Evolutionary conservation across 2,888 invertebrate species (phyloP).

Genomic region (Temnothorax unifasciatus): DNA sequence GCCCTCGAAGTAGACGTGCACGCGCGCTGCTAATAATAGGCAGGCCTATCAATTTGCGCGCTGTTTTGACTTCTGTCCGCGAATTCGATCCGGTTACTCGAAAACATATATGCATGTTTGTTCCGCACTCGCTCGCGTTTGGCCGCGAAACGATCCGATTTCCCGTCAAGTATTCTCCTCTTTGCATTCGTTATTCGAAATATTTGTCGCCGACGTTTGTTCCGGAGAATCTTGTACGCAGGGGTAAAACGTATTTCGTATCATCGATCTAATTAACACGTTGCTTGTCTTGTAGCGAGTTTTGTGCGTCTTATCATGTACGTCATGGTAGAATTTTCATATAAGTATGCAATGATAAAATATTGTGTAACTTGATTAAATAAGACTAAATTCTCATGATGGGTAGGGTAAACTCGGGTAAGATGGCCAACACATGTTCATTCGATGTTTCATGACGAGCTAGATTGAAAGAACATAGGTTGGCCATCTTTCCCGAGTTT

Average conservation of each 20-base stretch:
- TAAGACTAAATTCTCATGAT: neutral
- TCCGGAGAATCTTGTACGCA: neutral
- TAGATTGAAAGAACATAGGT: too few species aligned
- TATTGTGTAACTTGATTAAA: neutral
- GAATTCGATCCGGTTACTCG: conserved; percentile 61
- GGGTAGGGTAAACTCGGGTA: neutral
- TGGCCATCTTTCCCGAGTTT: too few species aligned
- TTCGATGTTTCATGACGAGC: too few species aligned
- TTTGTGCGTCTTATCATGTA: neutral
- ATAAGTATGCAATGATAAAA: too few species aligned
- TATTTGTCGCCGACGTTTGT: neutral
- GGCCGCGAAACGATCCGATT: neutral
- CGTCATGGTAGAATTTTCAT: neutral
- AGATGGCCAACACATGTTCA: too few species aligned
- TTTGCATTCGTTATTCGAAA: neutral
- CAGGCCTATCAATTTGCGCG: conserved; percentile 61
- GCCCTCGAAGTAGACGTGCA: conserved; percentile 52
- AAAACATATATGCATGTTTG: conserved; percentile 29
- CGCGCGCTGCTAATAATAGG: conserved; percentile 46
- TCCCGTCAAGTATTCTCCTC: neutral
- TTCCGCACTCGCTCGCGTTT: neutral
- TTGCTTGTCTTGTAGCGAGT: neutral
- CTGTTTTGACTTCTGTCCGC: conserved; percentile 64
- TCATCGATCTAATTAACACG: neutral
- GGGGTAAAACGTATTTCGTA: neutral